Conservation (phyloP, 2,113 vertebrate species). For the Falco punctatus region DNA sequence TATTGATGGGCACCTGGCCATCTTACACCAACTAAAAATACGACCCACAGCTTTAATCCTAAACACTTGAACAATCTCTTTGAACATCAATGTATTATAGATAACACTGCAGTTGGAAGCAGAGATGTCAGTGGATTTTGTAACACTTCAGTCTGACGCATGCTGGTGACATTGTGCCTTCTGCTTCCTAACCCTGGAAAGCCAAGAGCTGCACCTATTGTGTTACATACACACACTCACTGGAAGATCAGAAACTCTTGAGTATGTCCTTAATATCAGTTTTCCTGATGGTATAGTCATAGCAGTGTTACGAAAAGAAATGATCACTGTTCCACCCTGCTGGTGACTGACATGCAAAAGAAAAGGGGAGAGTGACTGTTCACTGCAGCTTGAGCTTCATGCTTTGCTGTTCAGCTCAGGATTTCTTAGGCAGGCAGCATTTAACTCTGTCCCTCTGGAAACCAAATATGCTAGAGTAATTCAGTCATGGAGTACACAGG, state of each 20-base stretch:
- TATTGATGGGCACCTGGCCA: neutral
- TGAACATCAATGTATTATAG: neutral
- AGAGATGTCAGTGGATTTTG: neutral
- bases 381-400: neutral
- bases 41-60: neutral
- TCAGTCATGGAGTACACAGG: neutral
- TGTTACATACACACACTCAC: neutral
- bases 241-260: neutral
- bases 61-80: neutral
- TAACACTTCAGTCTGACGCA: neutral
- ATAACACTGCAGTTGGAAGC: neutral
- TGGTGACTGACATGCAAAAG: neutral
- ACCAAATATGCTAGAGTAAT: neutral
- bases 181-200: neutral
- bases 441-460: slow-evolving; percentile 22
- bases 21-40: neutral
- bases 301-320: neutral
- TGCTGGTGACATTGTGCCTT: neutral
- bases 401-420: neutral
- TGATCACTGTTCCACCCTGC: neutral
- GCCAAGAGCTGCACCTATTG: neutral
- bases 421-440: neutral
- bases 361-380: neutral
- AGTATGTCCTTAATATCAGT: neutral
- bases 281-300: neutral